A percentile compares a stretch with the other conserved stretches of the same genome.
These are phyloP conservation scores for Carcinoscorpius rotundicauda DNA, from an alignment of 1,140 invertebrate species.

Conservation along the genomic window DNA sequence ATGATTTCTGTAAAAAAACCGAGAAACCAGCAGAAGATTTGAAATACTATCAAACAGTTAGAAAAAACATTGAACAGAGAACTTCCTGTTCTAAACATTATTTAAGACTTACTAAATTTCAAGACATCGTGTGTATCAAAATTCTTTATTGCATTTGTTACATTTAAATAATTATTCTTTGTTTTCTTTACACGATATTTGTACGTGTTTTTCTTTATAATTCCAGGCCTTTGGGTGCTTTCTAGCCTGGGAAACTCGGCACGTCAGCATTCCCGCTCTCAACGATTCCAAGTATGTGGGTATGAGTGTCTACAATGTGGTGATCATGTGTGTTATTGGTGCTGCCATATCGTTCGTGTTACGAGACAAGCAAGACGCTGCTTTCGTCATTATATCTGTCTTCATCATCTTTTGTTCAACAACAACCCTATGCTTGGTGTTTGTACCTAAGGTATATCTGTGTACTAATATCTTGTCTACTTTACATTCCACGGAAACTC, in stretches of 20 bases:
- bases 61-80: too few relatives aligned
- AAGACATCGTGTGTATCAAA: too few relatives aligned
- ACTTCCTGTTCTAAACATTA: too few relatives aligned
- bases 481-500: too few relatives aligned
- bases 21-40: too few relatives aligned
- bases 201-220: slow-evolving; percentile 1
- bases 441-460: slow-evolving; percentile 83
- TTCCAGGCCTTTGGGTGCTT: slow-evolving; percentile 94
- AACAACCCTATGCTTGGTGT: slow-evolving; percentile 91
- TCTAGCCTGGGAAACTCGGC: slow-evolving; percentile 95
- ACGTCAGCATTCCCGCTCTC: slow-evolving; percentile 92
- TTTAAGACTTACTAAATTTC: too few relatives aligned
- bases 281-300: slow-evolving; percentile 79
- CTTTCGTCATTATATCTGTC: slow-evolving; percentile 88
- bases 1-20: too few relatives aligned
- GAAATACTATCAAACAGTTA: too few relatives aligned
- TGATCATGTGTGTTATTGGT: slow-evolving; percentile 96
- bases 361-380: slow-evolving; percentile 86
- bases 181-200: too few relatives aligned
- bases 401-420: slow-evolving; percentile 99
- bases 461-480: too few relatives aligned
- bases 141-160: too few relatives aligned
- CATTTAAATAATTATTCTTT: too few relatives aligned
- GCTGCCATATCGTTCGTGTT: slow-evolving; percentile 86
- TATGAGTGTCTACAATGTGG: slow-evolving; percentile 96